A percentile compares a stretch with the other conserved stretches of the same genome.
These are phyloP conservation scores for Cinclus cinclus DNA, from an alignment of 2,113 vertebrate genomes.

Conservation along the genomic window DNA sequence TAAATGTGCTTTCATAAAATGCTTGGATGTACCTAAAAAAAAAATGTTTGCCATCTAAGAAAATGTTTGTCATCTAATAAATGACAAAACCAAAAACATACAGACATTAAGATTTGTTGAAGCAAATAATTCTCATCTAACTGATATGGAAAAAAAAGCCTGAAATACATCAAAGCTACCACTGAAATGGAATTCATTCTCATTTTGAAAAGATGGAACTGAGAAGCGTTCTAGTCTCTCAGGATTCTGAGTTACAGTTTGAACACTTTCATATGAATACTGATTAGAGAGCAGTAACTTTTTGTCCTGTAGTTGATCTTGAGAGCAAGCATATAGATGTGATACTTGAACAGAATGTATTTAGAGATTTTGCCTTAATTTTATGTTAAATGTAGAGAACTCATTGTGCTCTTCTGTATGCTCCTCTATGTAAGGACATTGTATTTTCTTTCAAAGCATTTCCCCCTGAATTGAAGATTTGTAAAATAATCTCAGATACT, in stretches of 20 bases:
- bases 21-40: not conserved
- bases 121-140: constrained; percentile 10
- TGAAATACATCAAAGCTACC: constrained; percentile 13
- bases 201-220: not conserved
- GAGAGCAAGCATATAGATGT: not conserved
- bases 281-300: not conserved
- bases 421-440: not conserved
- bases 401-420: not conserved
- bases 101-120: not conserved
- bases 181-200: not conserved
- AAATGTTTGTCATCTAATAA: not conserved
- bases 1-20: not conserved
- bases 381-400: not conserved
- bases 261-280: constrained; percentile 6
- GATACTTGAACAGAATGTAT: not conserved
- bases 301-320: not conserved
- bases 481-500: not conserved
- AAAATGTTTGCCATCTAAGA: not conserved
- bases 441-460: not conserved
- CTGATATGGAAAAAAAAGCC: not conserved
- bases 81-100: not conserved
- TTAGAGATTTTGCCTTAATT: not conserved
- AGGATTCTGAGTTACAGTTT: not conserved
- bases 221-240: not conserved
- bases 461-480: not conserved